These are phyloP conservation scores for Struthidea cinerea DNA, from an alignment of 2,113 vertebrate species.

Conservation along the genomic window DNA sequence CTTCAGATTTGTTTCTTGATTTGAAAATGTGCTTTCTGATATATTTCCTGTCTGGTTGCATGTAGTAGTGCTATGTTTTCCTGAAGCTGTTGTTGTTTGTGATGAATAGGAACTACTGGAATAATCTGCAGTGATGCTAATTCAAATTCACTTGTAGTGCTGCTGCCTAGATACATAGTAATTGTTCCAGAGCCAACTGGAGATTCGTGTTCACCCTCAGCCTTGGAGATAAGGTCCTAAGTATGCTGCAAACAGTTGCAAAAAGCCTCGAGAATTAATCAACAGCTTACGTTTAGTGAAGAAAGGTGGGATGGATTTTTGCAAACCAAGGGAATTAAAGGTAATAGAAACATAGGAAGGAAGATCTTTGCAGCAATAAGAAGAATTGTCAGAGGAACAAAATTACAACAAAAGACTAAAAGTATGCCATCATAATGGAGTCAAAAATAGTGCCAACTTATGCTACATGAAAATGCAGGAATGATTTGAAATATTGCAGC, in stretches of 20 bases:
- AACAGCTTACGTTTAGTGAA: background rate
- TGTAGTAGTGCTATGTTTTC: background rate
- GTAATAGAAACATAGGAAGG: background rate
- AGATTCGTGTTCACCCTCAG: background rate
- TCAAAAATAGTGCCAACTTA: background rate
- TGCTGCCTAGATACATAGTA: slow-evolving; percentile 25
- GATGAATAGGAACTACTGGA: slow-evolving; percentile 2
- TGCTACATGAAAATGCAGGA: background rate
- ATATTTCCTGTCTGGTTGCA: background rate
- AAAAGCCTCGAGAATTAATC: background rate
- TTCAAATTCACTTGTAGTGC: background rate
- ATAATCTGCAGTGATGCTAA: slow-evolving; percentile 21
- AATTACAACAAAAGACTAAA: background rate
- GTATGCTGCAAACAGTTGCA: background rate
- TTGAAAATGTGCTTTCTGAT: background rate
- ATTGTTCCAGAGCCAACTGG: slow-evolving; percentile 1
- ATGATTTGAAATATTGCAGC: background rate
- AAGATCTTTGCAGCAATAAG: background rate
- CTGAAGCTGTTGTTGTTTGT: background rate
- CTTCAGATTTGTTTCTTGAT: background rate
- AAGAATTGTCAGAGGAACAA: background rate
- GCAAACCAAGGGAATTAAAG: background rate
- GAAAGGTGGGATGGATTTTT: background rate
- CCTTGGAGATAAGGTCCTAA: background rate
- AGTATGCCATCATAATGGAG: background rate